Evolutionary conservation across 2,888 invertebrate species (phyloP).

Genomic region (Polyommatus iphigenia): DNA sequence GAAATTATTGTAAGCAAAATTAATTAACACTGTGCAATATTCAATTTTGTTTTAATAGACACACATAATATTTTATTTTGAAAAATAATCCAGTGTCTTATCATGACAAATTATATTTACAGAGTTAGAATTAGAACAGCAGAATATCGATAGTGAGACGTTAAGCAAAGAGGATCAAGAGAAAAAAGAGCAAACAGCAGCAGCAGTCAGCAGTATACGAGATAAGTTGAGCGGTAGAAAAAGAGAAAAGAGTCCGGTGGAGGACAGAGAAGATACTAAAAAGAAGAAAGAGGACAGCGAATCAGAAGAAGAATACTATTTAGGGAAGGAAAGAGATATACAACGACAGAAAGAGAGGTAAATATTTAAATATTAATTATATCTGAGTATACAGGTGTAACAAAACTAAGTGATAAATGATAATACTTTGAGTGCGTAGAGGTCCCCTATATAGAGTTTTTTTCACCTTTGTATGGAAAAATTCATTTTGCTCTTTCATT

Average conservation of each 20-base stretch:
- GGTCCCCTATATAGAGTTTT: no score
- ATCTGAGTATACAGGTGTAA: no score
- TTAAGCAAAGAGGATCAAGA: conserved; percentile 51
- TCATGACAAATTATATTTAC: conserved; percentile 30
- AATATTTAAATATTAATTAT: conserved; percentile 41
- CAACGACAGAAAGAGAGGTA: conserved; percentile 82
- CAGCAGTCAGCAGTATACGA: conserved; percentile 59
- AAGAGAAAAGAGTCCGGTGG: conserved; percentile 59
- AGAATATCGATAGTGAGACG: conserved; percentile 49
- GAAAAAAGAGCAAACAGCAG: conserved; percentile 61
- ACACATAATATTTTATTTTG: no score
- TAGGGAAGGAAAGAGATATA: conserved; percentile 82
- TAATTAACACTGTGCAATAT: no score
- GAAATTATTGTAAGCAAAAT: no score
- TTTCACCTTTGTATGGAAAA: no score
- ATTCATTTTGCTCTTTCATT: no score
- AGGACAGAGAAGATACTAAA: conserved; percentile 48
- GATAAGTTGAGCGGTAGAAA: conserved; percentile 57
- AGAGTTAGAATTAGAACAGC: conserved; percentile 70
- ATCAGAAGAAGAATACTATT: conserved; percentile 81
- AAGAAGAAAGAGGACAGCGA: conserved; percentile 55
- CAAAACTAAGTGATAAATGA: no score
- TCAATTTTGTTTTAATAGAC: no score
- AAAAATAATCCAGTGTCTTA: no score
- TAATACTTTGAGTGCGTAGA: no score